phyloP scores from a whole-genome alignment of 1,140 invertebrate genomes.

The Tachypleus tridentatus region DNA sequence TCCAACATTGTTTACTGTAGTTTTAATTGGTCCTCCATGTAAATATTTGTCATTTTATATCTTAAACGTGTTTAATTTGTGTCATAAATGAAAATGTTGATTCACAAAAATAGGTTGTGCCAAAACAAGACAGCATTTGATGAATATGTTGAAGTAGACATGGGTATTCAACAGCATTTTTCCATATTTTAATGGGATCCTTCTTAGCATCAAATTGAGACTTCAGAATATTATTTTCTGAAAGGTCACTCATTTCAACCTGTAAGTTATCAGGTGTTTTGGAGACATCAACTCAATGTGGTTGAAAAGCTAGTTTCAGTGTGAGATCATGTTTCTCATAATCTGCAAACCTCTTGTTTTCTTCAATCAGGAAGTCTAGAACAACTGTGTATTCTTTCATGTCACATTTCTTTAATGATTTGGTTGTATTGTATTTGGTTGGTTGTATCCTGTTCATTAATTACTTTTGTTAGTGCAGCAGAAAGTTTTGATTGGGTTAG shows the following conservation, averaged over 20 bases:
- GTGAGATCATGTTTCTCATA: background rate
- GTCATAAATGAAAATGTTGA: too few species aligned
- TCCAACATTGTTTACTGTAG: too few species aligned
- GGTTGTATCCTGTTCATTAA: background rate
- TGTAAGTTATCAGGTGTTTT: background rate
- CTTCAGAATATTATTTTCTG: background rate
- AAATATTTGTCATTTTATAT: too few species aligned
- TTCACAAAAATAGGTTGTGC: too few species aligned
- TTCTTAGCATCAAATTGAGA: background rate
- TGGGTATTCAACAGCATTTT: background rate
- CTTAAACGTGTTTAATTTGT: too few species aligned
- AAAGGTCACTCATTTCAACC: background rate
- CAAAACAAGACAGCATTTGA: too few species aligned
- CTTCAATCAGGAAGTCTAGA: too few species aligned
- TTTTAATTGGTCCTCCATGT: too few species aligned
- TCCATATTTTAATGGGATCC: conserved; percentile 2
- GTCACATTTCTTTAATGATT: too few species aligned
- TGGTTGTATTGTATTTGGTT: too few species aligned
- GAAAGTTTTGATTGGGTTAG: background rate
- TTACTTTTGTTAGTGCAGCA: background rate
- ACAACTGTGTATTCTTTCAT: too few species aligned
- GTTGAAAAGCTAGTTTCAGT: conserved; percentile 1
- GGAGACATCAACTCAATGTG: background rate
- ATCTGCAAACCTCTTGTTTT: background rate
- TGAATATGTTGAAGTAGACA: too few species aligned